phyloP scores from a whole-genome alignment of 2,113 vertebrate species.

The Noctilio leporinus region DNA sequence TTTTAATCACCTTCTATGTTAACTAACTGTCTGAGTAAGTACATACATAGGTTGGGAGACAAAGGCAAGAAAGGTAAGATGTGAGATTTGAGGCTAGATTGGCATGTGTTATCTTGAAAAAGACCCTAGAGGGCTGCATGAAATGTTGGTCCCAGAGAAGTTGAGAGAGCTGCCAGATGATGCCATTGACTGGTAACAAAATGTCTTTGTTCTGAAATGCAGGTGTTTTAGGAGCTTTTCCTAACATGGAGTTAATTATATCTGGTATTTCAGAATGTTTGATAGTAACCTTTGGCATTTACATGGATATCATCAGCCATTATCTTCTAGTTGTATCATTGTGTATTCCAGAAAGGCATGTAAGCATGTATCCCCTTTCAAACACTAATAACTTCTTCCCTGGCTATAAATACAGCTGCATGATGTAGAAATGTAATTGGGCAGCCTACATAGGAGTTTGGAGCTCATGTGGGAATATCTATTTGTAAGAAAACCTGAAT shows the following conservation, averaged over 20 bases:
- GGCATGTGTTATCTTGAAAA: constrained; percentile 10
- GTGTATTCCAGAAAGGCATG: constrained; percentile 21
- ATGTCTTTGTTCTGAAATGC: constrained; percentile 50
- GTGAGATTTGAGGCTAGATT: not conserved
- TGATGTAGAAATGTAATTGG: constrained; percentile 54
- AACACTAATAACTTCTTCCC: constrained; percentile 27
- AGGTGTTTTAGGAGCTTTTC: constrained; percentile 32
- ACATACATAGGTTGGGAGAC: not conserved
- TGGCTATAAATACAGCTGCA: constrained; percentile 47
- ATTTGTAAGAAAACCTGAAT: constrained; percentile 68
- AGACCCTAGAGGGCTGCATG: not conserved
- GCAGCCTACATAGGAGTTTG: constrained; percentile 31
- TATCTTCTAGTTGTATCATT: not conserved
- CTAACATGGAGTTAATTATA: constrained; percentile 44
- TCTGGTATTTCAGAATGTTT: constrained; percentile 42
- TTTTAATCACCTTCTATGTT: not conserved
- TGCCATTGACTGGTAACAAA: not conserved
- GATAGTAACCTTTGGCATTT: constrained; percentile 46
- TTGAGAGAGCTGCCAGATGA: constrained; percentile 16
- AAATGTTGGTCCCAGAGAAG: not conserved
- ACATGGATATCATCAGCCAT: not conserved
- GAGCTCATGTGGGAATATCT: constrained; percentile 56
- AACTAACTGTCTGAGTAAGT: not conserved
- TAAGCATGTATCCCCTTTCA: not conserved
- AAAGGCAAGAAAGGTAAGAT: not conserved